Percentiles rank a stretch among this genome's conserved stretches.
phyloP scores from a whole-genome alignment of 2,113 vertebrate genomes.

The Notothenia coriiceps region DNA sequence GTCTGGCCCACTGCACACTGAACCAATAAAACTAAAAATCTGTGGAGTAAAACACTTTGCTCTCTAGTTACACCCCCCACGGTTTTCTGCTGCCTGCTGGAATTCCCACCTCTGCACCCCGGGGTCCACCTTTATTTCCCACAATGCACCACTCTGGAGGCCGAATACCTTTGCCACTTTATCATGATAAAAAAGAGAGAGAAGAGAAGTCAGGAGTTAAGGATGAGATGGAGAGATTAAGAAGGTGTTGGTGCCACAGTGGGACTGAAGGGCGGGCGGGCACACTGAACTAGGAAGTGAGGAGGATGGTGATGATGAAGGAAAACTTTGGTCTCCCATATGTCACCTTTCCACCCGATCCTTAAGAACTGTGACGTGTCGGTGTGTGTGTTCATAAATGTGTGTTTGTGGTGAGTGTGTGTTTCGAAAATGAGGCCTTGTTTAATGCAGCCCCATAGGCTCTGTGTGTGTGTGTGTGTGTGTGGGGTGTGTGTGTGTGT shows the following conservation, averaged over 20 bases:
- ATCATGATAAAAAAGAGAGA: slow-evolving; percentile 21
- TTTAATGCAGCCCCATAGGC: slow-evolving; percentile 91
- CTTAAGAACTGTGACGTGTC: slow-evolving; percentile 88
- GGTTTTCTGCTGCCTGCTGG: slow-evolving; percentile 81
- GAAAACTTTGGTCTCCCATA: slow-evolving; percentile 90
- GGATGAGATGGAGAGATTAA: slow-evolving; percentile 33
- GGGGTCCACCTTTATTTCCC: slow-evolving; percentile 64
- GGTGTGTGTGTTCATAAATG: slow-evolving; percentile 71
- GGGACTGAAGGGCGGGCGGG: slow-evolving; percentile 80
- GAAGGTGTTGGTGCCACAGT: slow-evolving; percentile 40
- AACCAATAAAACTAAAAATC: slow-evolving; percentile 88
- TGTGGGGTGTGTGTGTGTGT: not conserved
- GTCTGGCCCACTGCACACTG: slow-evolving; percentile 76
- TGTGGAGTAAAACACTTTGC: slow-evolving; percentile 87
- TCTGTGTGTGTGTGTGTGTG: slow-evolving; percentile 53
- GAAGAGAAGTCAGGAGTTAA: slow-evolving; percentile 15
- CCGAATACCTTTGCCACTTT: slow-evolving; percentile 20
- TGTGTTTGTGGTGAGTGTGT: slow-evolving; percentile 67
- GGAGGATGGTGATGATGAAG: slow-evolving; percentile 83
- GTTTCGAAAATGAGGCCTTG: slow-evolving; percentile 90
- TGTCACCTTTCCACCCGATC: slow-evolving; percentile 87
- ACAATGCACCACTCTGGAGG: slow-evolving; percentile 57
- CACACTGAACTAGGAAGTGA: slow-evolving; percentile 76
- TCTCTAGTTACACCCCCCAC: slow-evolving; percentile 85
- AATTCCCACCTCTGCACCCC: slow-evolving; percentile 86